phyloP scores from a whole-genome alignment of 2,113 vertebrate species.

The Saccopteryx leptura region DNA sequence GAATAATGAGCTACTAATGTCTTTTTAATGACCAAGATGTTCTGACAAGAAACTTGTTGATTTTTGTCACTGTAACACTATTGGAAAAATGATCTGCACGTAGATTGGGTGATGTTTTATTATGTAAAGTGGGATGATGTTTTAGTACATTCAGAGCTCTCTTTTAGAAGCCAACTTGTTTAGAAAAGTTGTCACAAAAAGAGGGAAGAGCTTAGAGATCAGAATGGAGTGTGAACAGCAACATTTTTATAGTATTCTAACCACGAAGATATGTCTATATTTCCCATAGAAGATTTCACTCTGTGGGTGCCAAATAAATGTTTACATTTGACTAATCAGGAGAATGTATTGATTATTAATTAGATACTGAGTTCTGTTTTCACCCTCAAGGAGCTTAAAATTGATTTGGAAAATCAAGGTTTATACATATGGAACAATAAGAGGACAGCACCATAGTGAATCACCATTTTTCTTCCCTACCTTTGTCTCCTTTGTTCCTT shows the following conservation, averaged over 20 bases:
- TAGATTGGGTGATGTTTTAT: conserved; percentile 52
- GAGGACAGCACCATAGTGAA: neutral
- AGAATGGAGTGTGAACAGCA: neutral
- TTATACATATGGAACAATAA: neutral
- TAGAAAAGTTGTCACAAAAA: conserved; percentile 2
- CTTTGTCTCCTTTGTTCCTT: neutral
- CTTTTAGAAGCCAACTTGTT: neutral
- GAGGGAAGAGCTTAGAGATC: neutral
- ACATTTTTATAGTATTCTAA: neutral
- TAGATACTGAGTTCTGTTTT: neutral
- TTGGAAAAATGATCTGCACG: conserved; percentile 57
- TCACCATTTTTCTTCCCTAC: neutral
- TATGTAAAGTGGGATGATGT: conserved; percentile 20
- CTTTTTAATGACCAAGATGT: conserved; percentile 83
- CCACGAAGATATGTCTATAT: neutral
- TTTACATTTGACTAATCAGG: conserved; percentile 1
- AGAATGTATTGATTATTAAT: neutral
- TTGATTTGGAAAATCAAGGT: neutral
- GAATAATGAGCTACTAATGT: conserved; percentile 83
- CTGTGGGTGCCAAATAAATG: neutral
- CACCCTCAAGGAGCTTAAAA: conserved; percentile 5
- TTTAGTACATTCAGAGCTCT: conserved; percentile 19
- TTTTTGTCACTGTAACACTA: conserved; percentile 73
- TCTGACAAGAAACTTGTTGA: conserved; percentile 78
- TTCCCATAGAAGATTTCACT: neutral